Evolutionary conservation across 2,888 invertebrate genomes (phyloP), one percentile per base, ranked within the genome.

Genomic region (Priocnemis perturbator): DNA sequence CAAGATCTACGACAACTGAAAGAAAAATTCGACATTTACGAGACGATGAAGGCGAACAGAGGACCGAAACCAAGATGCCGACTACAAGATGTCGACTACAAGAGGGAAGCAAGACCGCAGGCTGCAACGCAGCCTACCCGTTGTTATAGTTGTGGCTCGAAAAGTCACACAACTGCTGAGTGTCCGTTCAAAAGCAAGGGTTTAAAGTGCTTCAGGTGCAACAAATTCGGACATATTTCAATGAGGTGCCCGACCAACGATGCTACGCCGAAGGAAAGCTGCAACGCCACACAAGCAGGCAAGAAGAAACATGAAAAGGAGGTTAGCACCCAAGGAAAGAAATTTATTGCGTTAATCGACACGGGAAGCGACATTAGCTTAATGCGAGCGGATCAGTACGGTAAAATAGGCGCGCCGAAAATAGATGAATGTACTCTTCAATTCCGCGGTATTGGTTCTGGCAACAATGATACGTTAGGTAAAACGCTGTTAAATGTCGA

Each of bases 391-490:
- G n/a, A n/a, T 47, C 47, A 47, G 17, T n/a, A n/a, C n/a, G n/a
- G n/a, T n/a, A n/a, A n/a, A n/a, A n/a, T n/a, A n/a, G n/a, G n/a
- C n/a, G n/a, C n/a, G n/a, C n/a, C n/a, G n/a, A n/a, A n/a, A n/a
- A n/a, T n/a, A n/a, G n/a, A n/a, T n/a, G n/a, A 44, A 44, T 14
- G 14, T 14, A 44, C 44, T 9, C 7, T 63, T 9, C 21, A 45
- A 48, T 63, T 63, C 3, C 26, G 30, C 19, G 63, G 56, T 0
- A 15, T 63, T 17, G 63, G 63, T 2, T 2, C 26, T 1, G 57
- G n/a, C 3, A 26, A 26, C 47, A 45, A 60, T 5, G 37, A 56
- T 9, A 63, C 63, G 0, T 47, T 63, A 30, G 63, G 63, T 26
- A 47, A 55, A 15, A 50, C 50, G 9, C 0, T 26, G 0, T n/a